Evolutionary conservation across 2,888 invertebrate genomes (phyloP), one percentile per base, ranked within the genome.

Genomic region (Idaea biselata): DNA sequence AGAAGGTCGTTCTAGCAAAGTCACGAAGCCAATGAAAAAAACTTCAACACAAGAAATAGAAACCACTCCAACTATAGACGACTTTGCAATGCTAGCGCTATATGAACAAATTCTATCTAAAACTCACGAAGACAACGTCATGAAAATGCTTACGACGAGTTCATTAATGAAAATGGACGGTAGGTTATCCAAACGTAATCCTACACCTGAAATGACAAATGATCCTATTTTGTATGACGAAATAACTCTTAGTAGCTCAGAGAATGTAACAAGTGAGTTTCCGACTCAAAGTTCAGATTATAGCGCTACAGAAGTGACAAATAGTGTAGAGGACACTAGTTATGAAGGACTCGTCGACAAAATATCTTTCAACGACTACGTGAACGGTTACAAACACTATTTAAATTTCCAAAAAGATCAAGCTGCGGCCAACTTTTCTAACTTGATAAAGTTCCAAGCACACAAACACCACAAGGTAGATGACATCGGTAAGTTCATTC

Each of bases 401-500:
- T 73, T 91, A 14, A 83, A 89, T 18, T 90, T 84, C 63, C 86
- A 88, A 73, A 82, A 79, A 62, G 79, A 85, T 0, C 78, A 81
- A 67, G 79, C 73, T 0, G 73, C 81, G 3, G 69, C 84, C 54
- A 87, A 87, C 11, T 91, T 85, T 68, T 91, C 91, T 0, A 79
- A 86, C 66, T 65, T 82, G 44, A 72, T 91, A 5, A 82, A 81
- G 55, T 91, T 89, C 63, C 89, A 91, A 74, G 91, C 91, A 1
- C 91, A 91, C 54, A 83, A 70, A 68, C 91, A 91, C 61, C 91
- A 91, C 57, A 86, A 75, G 16, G 90, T 91, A 4, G 86, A 91
- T 54, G 90, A 90, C 61, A 90, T 91, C 8, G 91, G 91, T n/a
- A 91, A 90, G 67, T 88, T 70, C 61, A 91, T 91, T 59, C 69